A percentile compares a stretch with the other conserved stretches of the same genome.
Evolutionary conservation across 1,140 invertebrate genomes (phyloP).

Genomic region (Chironomus tepperi): DNA sequence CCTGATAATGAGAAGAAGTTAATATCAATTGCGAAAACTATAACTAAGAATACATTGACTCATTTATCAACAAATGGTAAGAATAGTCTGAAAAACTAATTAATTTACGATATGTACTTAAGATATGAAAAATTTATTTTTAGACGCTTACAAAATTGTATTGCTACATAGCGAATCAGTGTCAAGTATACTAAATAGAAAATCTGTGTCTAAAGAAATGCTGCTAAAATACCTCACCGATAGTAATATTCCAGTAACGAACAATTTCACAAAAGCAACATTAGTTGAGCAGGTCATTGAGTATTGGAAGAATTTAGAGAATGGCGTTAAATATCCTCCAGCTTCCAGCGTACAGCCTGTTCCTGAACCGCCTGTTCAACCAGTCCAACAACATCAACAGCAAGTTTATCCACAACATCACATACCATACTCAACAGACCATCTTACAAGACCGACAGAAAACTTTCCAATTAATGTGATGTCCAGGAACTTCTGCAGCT

Average conservation of each 20-base stretch:
- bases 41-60: conserved; percentile 2
- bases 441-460: conserved; percentile 15
- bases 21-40: conserved; percentile 5
- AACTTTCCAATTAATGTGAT: conserved; percentile 39
- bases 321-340: not conserved
- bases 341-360: conserved; percentile 19
- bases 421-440: conserved; percentile 24
- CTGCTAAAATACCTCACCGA: conserved; percentile 43
- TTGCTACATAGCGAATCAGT: conserved; percentile 38
- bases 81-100: not conserved
- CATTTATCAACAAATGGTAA: not conserved
- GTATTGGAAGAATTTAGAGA: conserved; percentile 36
- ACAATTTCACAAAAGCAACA: conserved; percentile 42
- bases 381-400: conserved; percentile 12
- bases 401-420: conserved; percentile 25
- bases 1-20: conserved; percentile 17
- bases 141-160: conserved; percentile 43
- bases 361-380: not conserved
- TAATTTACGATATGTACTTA: not conserved
- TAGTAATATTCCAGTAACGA: conserved; percentile 34
- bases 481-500: conserved; percentile 46
- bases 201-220: conserved; percentile 40
- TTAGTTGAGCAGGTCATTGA: conserved; percentile 39
- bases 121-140: conserved; percentile 25
- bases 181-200: conserved; percentile 40